Conservation (phyloP, 2,113 vertebrate genomes). For the Hippocampus zosterae region DNA sequence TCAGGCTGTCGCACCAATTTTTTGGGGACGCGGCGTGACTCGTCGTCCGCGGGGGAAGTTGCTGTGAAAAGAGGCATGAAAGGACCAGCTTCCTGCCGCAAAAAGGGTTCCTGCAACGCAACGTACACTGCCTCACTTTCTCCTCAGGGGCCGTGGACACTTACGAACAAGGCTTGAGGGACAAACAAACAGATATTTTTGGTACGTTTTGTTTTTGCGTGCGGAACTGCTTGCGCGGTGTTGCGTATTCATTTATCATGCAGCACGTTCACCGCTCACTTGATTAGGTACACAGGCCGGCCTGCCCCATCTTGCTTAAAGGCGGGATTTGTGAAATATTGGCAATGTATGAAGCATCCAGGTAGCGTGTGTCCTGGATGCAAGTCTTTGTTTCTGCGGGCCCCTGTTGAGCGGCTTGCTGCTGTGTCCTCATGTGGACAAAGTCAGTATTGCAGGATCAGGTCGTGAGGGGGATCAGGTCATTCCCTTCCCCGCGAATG, state of each 20-base stretch:
- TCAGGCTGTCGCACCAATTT: not conserved
- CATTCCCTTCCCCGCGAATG: not conserved
- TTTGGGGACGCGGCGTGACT: not conserved
- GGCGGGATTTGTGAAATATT: not conserved
- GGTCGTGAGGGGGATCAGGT: not conserved
- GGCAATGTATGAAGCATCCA: not conserved
- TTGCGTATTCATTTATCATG: constrained; percentile 56
- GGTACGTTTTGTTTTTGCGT: constrained; percentile 19
- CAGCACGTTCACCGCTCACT: not conserved
- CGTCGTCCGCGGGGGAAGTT: not conserved
- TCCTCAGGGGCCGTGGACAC: constrained; percentile 12
- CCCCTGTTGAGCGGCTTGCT: constrained; percentile 10
- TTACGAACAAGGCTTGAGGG: constrained; percentile 35
- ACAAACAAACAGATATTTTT: constrained; percentile 1
- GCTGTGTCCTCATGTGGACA: not conserved
- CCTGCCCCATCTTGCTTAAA: no score
- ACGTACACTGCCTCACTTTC: not conserved
- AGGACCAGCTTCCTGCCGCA: not conserved
- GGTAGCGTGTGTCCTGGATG: not conserved
- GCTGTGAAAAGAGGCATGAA: not conserved
- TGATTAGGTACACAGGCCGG: not conserved
- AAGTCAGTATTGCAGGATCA: constrained; percentile 30
- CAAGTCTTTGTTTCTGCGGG: not conserved
- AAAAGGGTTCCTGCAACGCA: not conserved
- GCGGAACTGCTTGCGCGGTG: constrained; percentile 52